Evolutionary conservation across 2,113 vertebrate species (phyloP).

Genomic region (Orthonyx spaldingii): DNA sequence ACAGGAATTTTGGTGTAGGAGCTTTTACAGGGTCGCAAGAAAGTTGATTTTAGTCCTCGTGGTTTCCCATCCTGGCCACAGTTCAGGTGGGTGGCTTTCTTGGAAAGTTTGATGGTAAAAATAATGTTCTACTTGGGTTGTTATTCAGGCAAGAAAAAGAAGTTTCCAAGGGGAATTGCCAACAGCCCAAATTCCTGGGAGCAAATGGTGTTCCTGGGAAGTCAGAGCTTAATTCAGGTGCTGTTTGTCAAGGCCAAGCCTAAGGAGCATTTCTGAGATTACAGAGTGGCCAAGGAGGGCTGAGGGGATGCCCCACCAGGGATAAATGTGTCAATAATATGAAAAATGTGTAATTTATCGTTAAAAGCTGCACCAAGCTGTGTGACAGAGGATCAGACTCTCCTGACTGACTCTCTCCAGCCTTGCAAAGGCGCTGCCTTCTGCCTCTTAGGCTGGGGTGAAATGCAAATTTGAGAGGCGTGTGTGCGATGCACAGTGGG

Average conservation of each 20-base stretch:
- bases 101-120: not conserved
- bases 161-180: not conserved
- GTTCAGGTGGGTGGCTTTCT: not conserved
- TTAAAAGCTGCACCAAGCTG: not conserved
- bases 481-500: accelerated
- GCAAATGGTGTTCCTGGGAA: not conserved
- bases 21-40: accelerated
- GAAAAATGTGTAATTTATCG: accelerated
- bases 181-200: not conserved
- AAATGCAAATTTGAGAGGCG: not conserved
- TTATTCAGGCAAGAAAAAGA: not conserved
- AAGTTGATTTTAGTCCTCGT: not conserved
- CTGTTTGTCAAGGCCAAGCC: not conserved
- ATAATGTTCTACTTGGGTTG: not conserved
- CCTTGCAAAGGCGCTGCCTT: not conserved
- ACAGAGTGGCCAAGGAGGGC: not conserved
- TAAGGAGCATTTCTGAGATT: not conserved
- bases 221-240: not conserved
- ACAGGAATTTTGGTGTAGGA: not conserved
- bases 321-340: not conserved
- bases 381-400: not conserved
- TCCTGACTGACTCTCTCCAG: not conserved
- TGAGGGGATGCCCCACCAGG: not conserved
- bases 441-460: not conserved
- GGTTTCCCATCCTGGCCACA: not conserved